These are phyloP conservation scores for Sebastolobus alascanus DNA, from an alignment of 2,797 vertebrate species.

Conservation along the genomic window DNA sequence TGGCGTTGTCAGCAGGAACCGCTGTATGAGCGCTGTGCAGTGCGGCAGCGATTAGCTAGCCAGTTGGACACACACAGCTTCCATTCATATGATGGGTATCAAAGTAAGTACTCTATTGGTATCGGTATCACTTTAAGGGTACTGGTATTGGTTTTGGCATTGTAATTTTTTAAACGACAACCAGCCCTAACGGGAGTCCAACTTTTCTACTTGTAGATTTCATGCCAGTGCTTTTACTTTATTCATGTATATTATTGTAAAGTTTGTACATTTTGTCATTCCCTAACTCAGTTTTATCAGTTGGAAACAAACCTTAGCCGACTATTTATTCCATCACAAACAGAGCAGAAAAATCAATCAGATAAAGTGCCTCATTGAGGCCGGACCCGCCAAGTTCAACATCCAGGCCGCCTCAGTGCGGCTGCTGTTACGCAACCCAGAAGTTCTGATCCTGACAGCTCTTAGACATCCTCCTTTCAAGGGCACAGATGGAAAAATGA, in stretches of 20 bases:
- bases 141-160: background rate
- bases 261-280: background rate
- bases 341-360: slow-evolving; percentile 33
- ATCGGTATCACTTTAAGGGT: background rate
- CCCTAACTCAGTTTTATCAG: background rate
- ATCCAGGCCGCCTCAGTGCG: background rate
- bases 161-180: background rate
- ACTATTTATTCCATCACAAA: slow-evolving; percentile 23
- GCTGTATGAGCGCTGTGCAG: too few species aligned
- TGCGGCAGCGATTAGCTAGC: background rate
- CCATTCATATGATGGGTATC: too few species aligned
- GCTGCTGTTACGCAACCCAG: background rate
- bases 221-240: background rate
- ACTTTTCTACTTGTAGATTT: slow-evolving; percentile 1
- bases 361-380: slow-evolving; percentile 16
- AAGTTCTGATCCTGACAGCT: slow-evolving; percentile 25
- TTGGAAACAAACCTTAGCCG: background rate
- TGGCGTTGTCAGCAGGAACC: too few species aligned
- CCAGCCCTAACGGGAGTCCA: background rate
- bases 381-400: background rate
- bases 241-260: background rate
- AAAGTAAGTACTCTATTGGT: too few species aligned
- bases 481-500: slow-evolving; percentile 15
- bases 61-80: background rate
- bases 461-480: slow-evolving; percentile 30